Evolutionary conservation across 2,888 invertebrate genomes (phyloP).

Genomic region (Chironomus tentans): DNA sequence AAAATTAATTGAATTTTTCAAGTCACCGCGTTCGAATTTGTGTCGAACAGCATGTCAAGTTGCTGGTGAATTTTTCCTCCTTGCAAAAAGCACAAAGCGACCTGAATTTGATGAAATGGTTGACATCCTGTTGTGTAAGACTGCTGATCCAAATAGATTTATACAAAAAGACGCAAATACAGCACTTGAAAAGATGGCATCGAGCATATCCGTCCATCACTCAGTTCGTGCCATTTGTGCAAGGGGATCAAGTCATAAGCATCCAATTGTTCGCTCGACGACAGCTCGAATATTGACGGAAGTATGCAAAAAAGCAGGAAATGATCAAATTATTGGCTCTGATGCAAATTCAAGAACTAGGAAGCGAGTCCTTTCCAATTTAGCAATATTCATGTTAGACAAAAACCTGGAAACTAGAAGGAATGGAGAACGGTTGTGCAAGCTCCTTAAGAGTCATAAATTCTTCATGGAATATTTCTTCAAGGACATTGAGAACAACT

Average conservation of each 20-base stretch:
- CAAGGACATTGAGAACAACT: constrained; percentile 35
- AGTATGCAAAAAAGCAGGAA: constrained; percentile 48
- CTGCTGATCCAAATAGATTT: constrained; percentile 54
- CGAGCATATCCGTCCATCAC: constrained; percentile 45
- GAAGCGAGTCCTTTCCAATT: constrained; percentile 36
- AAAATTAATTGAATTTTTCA: constrained; percentile 38
- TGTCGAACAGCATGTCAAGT: constrained; percentile 42
- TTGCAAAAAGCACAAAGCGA: constrained; percentile 40
- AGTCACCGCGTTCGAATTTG: constrained; percentile 41
- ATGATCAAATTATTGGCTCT: constrained; percentile 43
- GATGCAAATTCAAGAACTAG: constrained; percentile 37
- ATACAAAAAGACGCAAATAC: constrained; percentile 55
- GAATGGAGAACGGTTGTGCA: constrained; percentile 39
- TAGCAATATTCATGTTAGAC: constrained; percentile 39
- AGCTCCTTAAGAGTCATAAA: constrained; percentile 36
- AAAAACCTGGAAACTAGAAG: constrained; percentile 39
- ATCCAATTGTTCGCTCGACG: constrained; percentile 49
- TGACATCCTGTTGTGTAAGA: constrained; percentile 48
- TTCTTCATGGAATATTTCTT: constrained; percentile 38
- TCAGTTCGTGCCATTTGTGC: constrained; percentile 37
- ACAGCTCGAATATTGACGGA: constrained; percentile 47
- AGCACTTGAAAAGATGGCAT: constrained; percentile 51
- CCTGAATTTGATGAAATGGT: constrained; percentile 52
- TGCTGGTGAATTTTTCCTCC: constrained; percentile 40
- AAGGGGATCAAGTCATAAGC: constrained; percentile 46